phyloP scores from a whole-genome alignment of 2,797 vertebrate genomes.

The Furcifer pardalis region DNA sequence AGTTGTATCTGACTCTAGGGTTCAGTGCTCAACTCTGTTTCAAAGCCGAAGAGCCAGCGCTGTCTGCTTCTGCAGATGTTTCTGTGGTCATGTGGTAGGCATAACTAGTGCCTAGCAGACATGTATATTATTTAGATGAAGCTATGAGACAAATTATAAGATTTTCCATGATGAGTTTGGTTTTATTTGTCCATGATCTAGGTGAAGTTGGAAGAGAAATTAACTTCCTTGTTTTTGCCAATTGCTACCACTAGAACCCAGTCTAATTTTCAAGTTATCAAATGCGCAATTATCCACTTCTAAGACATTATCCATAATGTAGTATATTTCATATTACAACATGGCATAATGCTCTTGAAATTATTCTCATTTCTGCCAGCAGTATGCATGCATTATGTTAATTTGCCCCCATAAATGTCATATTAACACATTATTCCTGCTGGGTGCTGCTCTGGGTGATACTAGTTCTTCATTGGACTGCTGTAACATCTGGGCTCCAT shows the following conservation, averaged over 20 bases:
- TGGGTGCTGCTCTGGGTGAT: slow-evolving; percentile 25
- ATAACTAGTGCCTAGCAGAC: too few species aligned
- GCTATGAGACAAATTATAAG: not conserved
- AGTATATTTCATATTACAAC: slow-evolving; percentile 16
- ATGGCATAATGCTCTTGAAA: slow-evolving; percentile 18
- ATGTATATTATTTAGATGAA: not conserved
- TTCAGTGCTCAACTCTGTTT: too few species aligned
- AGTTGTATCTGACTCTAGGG: too few species aligned
- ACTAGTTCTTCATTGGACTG: slow-evolving; percentile 11
- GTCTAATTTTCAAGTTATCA: slow-evolving; percentile 19
- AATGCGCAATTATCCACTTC: slow-evolving; percentile 9
- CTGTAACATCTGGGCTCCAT: slow-evolving; percentile 20
- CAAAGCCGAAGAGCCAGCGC: too few species aligned
- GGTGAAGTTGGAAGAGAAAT: not conserved
- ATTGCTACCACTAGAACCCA: not conserved
- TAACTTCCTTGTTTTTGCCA: not conserved
- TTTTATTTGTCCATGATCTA: not conserved
- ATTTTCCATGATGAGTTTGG: not conserved
- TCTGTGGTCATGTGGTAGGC: too few species aligned
- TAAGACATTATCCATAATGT: slow-evolving; percentile 5
- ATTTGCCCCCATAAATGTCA: slow-evolving; percentile 39
- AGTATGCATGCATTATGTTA: slow-evolving; percentile 27
- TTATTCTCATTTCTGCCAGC: slow-evolving; percentile 21
- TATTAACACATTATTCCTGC: slow-evolving; percentile 40
- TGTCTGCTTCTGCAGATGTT: too few species aligned